Evolutionary conservation across 2,113 vertebrate genomes (phyloP).

Genomic region (Reinhardtius hippoglossoides): DNA sequence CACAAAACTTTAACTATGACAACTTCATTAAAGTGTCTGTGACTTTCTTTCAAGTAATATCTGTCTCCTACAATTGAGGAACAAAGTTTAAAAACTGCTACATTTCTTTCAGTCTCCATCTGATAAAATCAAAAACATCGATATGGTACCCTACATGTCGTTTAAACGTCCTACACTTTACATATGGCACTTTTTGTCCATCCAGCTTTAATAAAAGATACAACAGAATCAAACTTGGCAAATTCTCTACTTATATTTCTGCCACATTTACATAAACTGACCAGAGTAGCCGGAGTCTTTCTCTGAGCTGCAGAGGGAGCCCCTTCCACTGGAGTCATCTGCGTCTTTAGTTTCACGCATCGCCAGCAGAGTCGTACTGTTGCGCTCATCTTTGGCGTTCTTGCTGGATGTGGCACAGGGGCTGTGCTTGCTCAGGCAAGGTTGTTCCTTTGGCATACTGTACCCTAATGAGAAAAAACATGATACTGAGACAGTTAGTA

Average conservation of each 20-base stretch:
- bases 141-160: too few species aligned
- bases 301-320: slow-evolving; percentile 75
- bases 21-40: too few species aligned
- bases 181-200: too few species aligned
- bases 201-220: too few species aligned
- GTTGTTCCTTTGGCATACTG: slow-evolving; percentile 74
- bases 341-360: slow-evolving; percentile 35
- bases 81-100: too few species aligned
- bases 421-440: slow-evolving; percentile 25
- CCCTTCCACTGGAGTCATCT: slow-evolving; percentile 34
- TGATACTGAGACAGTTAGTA: background rate
- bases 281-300: slow-evolving; percentile 84
- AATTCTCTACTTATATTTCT: background rate
- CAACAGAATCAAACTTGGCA: background rate
- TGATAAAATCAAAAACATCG: too few species aligned
- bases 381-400: slow-evolving; percentile 76
- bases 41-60: too few species aligned
- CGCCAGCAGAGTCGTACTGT: slow-evolving; percentile 66
- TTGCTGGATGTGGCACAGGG: slow-evolving; percentile 57
- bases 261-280: slow-evolving; percentile 40
- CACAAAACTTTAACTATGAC: too few species aligned
- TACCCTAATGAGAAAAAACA: slow-evolving; percentile 43
- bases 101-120: too few species aligned
- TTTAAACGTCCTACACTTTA: too few species aligned
- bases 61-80: too few species aligned